Conservation (phyloP, 2,113 vertebrate genomes). For the Vombatus ursinus region DNA sequence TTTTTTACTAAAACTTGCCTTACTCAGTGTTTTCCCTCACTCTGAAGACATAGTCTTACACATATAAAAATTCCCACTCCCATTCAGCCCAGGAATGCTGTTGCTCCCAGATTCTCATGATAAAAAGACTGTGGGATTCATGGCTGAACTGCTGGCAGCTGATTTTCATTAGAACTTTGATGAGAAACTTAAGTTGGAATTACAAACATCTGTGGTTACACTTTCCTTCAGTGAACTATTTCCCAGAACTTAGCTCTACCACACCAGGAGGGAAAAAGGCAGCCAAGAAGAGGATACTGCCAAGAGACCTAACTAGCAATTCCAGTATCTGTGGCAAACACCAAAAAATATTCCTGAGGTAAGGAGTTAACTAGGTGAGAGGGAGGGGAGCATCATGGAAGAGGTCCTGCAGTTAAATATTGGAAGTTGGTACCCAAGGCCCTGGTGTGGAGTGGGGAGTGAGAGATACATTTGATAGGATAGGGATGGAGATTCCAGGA, state of each 20-base stretch:
- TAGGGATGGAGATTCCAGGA: not conserved
- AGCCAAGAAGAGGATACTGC: slow-evolving; percentile 49
- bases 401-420: not conserved
- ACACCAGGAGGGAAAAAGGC: slow-evolving; percentile 73
- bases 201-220: slow-evolving; percentile 87
- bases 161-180: slow-evolving; percentile 87
- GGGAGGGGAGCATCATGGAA: not conserved
- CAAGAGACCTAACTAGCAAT: not conserved
- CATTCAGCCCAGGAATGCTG: slow-evolving; percentile 59
- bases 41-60: slow-evolving; percentile 54
- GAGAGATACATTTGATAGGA: not conserved
- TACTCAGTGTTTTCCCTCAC: slow-evolving; percentile 29
- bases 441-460: not conserved
- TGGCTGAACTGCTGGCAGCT: slow-evolving; percentile 78
- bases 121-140: slow-evolving; percentile 72
- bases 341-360: not conserved
- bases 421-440: not conserved
- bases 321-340: not conserved
- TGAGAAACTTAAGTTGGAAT: slow-evolving; percentile 86
- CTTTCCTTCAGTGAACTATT: slow-evolving; percentile 81
- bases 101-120: slow-evolving; percentile 76
- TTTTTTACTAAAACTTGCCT: slow-evolving; percentile 13
- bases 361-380: not conserved
- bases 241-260: slow-evolving; percentile 82
- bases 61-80: slow-evolving; percentile 68